phyloP scores from a whole-genome alignment of 2,888 invertebrate species.

The Cataglyphis rosenhaueri region DNA sequence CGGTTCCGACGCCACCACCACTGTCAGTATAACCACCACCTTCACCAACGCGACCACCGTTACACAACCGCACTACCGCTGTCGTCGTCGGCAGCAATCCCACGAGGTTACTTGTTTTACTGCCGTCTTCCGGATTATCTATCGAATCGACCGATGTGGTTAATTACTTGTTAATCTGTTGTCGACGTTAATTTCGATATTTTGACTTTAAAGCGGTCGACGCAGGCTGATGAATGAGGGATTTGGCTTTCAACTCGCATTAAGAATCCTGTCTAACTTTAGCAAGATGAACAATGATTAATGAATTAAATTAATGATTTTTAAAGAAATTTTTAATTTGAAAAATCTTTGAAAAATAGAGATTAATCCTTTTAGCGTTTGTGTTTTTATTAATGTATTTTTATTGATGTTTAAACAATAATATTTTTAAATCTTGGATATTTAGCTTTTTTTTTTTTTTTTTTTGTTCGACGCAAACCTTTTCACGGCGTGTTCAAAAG shows the following conservation, averaged over 20 bases:
- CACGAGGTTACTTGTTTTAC: constrained; percentile 78
- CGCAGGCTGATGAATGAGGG: constrained; percentile 9
- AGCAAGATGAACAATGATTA: too few species aligned
- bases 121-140: constrained; percentile 79
- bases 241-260: neutral
- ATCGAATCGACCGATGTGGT: constrained; percentile 73
- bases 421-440: too few species aligned
- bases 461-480: too few species aligned
- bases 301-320: too few species aligned
- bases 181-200: constrained; percentile 76
- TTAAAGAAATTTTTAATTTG: too few species aligned
- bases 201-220: constrained; percentile 70
- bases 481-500: too few species aligned
- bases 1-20: constrained; percentile 75
- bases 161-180: constrained; percentile 75
- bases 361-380: too few species aligned
- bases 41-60: constrained; percentile 53
- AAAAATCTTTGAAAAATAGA: neutral
- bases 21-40: constrained; percentile 67
- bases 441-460: too few species aligned
- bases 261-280: neutral
- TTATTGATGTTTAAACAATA: too few species aligned
- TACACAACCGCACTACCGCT: constrained; percentile 49
- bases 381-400: too few species aligned
- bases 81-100: constrained; percentile 62